These are phyloP conservation scores for Asbolus verrucosus DNA, from an alignment of 1,140 invertebrate species.

Conservation along the genomic window DNA sequence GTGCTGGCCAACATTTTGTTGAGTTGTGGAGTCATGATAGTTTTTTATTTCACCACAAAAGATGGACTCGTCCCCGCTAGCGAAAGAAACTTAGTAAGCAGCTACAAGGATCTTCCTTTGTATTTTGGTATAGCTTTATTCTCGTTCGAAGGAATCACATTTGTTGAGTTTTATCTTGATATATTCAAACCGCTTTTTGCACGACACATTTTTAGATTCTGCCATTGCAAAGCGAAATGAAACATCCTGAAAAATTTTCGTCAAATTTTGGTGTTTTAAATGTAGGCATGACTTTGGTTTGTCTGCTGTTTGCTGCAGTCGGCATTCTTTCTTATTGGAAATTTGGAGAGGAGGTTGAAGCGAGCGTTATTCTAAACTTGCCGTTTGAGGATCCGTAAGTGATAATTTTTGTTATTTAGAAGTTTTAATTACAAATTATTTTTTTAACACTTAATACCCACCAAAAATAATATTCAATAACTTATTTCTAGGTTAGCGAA, in stretches of 20 bases:
- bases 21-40: conserved; percentile 73
- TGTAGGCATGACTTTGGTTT: conserved; percentile 85
- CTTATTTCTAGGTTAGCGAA: conserved; percentile 71
- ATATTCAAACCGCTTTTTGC: too few relatives aligned
- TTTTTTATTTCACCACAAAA: conserved; percentile 77
- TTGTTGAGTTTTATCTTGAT: too few relatives aligned
- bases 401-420: too few relatives aligned
- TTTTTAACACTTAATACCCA: too few relatives aligned
- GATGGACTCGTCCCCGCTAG: neutral
- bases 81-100: conserved; percentile 41
- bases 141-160: conserved; percentile 83
- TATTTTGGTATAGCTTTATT: conserved; percentile 84
- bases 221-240: conserved; percentile 92
- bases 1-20: conserved; percentile 78
- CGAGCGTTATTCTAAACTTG: conserved; percentile 80
- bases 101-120: conserved; percentile 66
- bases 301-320: conserved; percentile 79
- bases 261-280: conserved; percentile 85
- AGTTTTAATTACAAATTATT: too few relatives aligned
- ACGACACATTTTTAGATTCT: conserved; percentile 59
- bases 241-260: conserved; percentile 80
- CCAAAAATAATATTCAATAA: too few relatives aligned
- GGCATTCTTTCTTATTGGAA: conserved; percentile 89
- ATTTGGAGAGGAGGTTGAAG: conserved; percentile 74
- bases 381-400: conserved; percentile 70